Evolutionary conservation across 2,888 invertebrate genomes (phyloP), one percentile per base, ranked within the genome.

Genomic region (Abrostola triplasia): DNA sequence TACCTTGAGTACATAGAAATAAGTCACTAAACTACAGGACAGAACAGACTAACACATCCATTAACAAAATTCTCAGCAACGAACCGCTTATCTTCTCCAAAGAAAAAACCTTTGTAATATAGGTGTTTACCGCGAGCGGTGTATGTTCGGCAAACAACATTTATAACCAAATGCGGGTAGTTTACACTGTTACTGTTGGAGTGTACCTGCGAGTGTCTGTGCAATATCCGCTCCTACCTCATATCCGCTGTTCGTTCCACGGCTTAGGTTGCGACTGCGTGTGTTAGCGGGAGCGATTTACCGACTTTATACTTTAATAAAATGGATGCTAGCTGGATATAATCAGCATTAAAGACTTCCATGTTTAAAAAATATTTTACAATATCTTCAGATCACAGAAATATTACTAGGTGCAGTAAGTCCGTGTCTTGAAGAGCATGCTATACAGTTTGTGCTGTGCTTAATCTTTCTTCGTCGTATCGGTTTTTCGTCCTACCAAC

Each of bases 221-320:
- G 90, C 90, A 92, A 92, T 92, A 91, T 92, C 91, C 92, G 92
- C 86, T 83, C 70, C 85, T 81, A 85, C 84, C 91, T 92, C 91
- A 92, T 92, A 92, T 92, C 92, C 92, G 92, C 86, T 85, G 82
- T 82, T 86, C 86, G 84, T 87, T 84, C 84, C 76, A 77, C 83
- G 85, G 84, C 88, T 88, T 84, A 81, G 71, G 55, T 69, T 36
- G 49, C 65, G 76, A 73, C 38, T 7, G 36, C 41, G 52, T 48
- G 35, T 37, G 73, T 36, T 52, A 81, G 81, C 67, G 76, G n/a
- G 5, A 75, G 82, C 82, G 83, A 64, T 64, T 73, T 53, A 24
- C 24, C 24, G 24, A 24, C 24, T 24, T 24, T 24, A n/a, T n/a
- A 24, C 24, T 24, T 2, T 2, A 24, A 24, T 24, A 24, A 24